phyloP scores from a whole-genome alignment of 2,113 vertebrate species.

The Drymodes brunneopygia region DNA sequence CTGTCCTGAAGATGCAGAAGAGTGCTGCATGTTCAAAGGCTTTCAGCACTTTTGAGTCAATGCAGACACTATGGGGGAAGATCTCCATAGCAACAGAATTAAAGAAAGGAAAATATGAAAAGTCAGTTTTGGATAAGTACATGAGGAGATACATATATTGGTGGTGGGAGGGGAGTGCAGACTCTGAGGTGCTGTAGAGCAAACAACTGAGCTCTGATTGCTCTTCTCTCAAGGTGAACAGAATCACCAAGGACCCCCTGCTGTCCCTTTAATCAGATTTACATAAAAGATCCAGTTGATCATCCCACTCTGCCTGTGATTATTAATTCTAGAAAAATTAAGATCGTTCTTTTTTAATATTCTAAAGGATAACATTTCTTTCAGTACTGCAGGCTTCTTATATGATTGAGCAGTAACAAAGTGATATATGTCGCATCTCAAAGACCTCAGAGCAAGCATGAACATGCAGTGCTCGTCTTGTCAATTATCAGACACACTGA shows the following conservation, averaged over 20 bases:
- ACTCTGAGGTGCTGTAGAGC: neutral
- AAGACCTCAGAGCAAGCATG: neutral
- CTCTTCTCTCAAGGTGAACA: neutral
- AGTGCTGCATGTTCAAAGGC: neutral
- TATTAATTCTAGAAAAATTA: neutral
- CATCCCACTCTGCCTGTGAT: neutral
- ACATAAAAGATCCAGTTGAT: neutral
- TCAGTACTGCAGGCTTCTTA: neutral
- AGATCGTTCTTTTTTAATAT: neutral
- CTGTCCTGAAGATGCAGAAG: neutral
- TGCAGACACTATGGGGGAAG: neutral
- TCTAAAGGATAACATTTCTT: neutral
- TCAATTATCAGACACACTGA: neutral
- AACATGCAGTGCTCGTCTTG: neutral
- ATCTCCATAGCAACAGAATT: constrained; percentile 69
- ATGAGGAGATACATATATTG: neutral
- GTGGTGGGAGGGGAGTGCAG: neutral
- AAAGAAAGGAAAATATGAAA: constrained; percentile 28
- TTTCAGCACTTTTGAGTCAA: constrained; percentile 14
- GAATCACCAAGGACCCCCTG: neutral
- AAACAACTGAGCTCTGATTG: neutral
- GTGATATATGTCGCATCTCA: neutral
- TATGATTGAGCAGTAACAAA: neutral
- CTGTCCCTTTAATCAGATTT: neutral
- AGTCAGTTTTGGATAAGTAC: neutral